A percentile compares a stretch with the other conserved stretches of the same genome.
phyloP scores from a whole-genome alignment of 2,888 invertebrate species.

The Stenotaenia linearis region DNA sequence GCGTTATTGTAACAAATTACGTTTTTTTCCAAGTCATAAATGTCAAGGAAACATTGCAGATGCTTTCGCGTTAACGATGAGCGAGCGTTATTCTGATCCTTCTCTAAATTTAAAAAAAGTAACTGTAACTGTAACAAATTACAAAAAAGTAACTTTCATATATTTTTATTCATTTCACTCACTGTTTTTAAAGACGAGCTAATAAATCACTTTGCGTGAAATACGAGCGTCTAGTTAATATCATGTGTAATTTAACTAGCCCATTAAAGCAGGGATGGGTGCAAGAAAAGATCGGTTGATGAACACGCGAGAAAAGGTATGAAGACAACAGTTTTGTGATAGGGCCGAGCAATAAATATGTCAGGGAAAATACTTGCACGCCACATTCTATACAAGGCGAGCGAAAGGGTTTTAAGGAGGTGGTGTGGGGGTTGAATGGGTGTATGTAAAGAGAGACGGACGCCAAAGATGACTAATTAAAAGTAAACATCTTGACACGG shows the following conservation, averaged over 20 bases:
- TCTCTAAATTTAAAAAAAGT: too few relatives aligned
- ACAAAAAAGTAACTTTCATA: not conserved
- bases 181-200: too few relatives aligned
- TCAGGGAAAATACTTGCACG: slow-evolving; percentile 15
- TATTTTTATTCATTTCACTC: too few relatives aligned
- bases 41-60: too few relatives aligned
- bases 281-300: slow-evolving; percentile 17
- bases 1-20: too few relatives aligned
- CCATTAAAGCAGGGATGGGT: not conserved
- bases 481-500: slow-evolving; percentile 24
- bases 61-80: too few relatives aligned
- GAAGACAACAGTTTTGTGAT: slow-evolving; percentile 16
- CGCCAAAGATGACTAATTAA: slow-evolving; percentile 24
- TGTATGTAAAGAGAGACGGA: not conserved
- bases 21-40: too few relatives aligned
- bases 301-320: slow-evolving; percentile 13
- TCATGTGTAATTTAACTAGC: slow-evolving; percentile 21
- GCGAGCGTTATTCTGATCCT: too few relatives aligned
- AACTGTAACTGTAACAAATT: too few relatives aligned
- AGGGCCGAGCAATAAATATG: slow-evolving; percentile 7
- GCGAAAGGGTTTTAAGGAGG: not conserved
- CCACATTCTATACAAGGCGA: not conserved
- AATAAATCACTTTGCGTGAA: not conserved
- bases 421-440: not conserved
- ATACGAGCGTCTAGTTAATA: not conserved